These are phyloP conservation scores for Entelurus aequoreus DNA, from an alignment of 2,113 vertebrate genomes.

Conservation along the genomic window DNA sequence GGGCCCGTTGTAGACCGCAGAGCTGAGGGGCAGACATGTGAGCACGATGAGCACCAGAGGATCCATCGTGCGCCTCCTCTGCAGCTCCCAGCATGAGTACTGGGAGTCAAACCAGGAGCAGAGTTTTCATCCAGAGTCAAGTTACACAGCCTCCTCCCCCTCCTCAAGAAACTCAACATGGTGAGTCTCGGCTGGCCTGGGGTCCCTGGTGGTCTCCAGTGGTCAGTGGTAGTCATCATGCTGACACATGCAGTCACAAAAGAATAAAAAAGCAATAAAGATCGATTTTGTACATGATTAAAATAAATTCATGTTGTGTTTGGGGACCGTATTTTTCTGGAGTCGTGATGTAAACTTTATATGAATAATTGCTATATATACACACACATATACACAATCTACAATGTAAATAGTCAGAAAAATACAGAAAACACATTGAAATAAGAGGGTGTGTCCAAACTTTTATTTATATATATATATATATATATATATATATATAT, in stretches of 20 bases:
- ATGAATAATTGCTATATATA: no score
- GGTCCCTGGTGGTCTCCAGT: slow-evolving; percentile 36
- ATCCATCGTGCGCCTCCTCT: slow-evolving; percentile 54
- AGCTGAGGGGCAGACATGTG: slow-evolving; percentile 49
- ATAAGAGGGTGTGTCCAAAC: no score
- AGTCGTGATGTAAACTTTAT: no score
- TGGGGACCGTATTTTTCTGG: no score
- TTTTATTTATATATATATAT: no score
- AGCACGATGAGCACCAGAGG: slow-evolving; percentile 52
- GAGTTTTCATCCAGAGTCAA: slow-evolving; percentile 54
- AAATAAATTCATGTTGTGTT: no score
- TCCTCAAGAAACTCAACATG: slow-evolving; percentile 4
- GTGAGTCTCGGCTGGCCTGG: not conserved
- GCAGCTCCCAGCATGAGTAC: slow-evolving; percentile 42
- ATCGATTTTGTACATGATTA: no score
- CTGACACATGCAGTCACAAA: not conserved
- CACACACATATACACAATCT: no score
- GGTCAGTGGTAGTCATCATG: not conserved
- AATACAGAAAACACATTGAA: no score
- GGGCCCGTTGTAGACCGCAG: slow-evolving; percentile 81
- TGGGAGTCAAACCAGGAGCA: slow-evolving; percentile 28
- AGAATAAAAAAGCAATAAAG: no score
- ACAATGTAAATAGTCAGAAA: no score
- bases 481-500: no score
- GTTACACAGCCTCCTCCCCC: slow-evolving; percentile 51